Conservation (phyloP, 2,888 invertebrate genomes). For the Autographa gamma region DNA sequence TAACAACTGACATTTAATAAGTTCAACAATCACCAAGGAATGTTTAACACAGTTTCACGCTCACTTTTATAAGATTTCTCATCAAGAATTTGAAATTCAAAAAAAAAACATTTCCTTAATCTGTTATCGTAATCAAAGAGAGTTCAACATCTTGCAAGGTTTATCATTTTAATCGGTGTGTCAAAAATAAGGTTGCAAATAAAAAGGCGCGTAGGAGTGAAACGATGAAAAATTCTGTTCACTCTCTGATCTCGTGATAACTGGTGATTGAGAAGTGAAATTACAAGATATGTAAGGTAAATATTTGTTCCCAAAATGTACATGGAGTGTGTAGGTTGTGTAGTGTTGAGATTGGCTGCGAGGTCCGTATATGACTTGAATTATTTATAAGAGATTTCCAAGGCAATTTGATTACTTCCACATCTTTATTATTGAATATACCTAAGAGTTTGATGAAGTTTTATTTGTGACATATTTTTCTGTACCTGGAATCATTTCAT, state of each 20-base stretch:
- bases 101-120: constrained; percentile 13
- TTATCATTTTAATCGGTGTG: constrained; percentile 72
- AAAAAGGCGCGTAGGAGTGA: constrained; percentile 42
- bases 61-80: constrained; percentile 2
- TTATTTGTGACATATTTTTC: too few species aligned
- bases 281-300: constrained; percentile 55
- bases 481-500: too few species aligned
- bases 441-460: too few species aligned
- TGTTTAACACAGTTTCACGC: constrained; percentile 1
- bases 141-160: constrained; percentile 53
- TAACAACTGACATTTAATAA: neutral
- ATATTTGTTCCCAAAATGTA: constrained; percentile 55
- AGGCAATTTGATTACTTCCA: too few species aligned
- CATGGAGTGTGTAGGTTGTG: constrained; percentile 16
- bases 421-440: too few species aligned
- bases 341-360: constrained; percentile 9
- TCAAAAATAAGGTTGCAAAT: constrained; percentile 65
- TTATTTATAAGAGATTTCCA: too few species aligned
- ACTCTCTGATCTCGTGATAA: constrained; percentile 64
- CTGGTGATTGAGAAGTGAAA: constrained; percentile 67
- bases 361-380: neutral
- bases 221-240: constrained; percentile 66
- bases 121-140: constrained; percentile 32
- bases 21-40: neutral
- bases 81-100: neutral